Evolutionary conservation across 1,140 invertebrate species (phyloP).

Genomic region (Aphelinus certus): DNA sequence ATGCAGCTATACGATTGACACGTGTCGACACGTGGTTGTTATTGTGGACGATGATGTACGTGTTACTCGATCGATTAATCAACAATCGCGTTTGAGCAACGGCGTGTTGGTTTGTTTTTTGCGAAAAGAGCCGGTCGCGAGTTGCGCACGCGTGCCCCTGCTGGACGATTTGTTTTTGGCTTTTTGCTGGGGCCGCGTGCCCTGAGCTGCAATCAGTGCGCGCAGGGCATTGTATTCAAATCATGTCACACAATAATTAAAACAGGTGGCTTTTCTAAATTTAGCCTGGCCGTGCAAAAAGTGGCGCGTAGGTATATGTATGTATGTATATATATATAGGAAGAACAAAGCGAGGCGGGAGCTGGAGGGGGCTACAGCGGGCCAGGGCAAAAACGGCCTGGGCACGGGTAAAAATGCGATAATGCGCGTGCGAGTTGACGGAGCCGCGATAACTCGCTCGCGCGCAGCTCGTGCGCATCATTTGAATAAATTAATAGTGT

Average conservation of each 20-base stretch:
- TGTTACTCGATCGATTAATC: background rate
- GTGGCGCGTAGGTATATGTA: background rate
- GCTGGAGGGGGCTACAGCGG: too few species aligned
- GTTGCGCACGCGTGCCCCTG: background rate
- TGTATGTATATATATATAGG: background rate
- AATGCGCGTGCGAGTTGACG: background rate
- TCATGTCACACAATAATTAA: background rate
- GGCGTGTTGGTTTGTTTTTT: background rate
- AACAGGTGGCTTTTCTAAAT: conserved; percentile 3
- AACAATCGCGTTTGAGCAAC: conserved; percentile 11
- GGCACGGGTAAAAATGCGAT: background rate
- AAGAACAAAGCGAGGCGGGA: too few species aligned
- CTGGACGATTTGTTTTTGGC: background rate
- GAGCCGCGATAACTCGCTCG: background rate
- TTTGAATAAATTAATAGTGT: conserved; percentile 20
- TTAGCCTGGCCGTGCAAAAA: background rate
- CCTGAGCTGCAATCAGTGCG: background rate
- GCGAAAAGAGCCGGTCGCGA: too few species aligned
- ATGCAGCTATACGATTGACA: too few species aligned
- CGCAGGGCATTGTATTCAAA: conserved; percentile 18
- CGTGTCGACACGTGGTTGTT: too few species aligned
- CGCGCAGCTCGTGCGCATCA: background rate
- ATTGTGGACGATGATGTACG: too few species aligned
- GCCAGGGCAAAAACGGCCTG: too few species aligned
- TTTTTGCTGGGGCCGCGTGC: conserved; percentile 1